Conservation (phyloP, 1,140 invertebrate species). For the Gonioctena quinquepunctata region DNA sequence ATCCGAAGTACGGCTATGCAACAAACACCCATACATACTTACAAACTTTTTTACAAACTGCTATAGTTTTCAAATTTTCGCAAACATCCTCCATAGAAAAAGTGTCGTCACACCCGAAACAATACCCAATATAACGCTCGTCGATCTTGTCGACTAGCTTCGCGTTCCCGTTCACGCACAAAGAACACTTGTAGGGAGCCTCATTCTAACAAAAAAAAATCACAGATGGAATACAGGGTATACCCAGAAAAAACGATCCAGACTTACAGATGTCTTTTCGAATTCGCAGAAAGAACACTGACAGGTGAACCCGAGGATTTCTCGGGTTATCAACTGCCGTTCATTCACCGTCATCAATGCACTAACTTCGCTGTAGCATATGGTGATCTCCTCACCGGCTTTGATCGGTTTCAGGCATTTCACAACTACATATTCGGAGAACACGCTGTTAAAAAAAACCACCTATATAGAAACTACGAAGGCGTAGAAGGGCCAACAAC, state of each 20-base stretch:
- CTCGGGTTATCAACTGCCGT: constrained; percentile 9
- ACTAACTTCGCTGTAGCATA: constrained; percentile 25
- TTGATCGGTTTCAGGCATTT: constrained; percentile 20
- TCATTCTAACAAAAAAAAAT: constrained; percentile 1
- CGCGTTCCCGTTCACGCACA: not conserved
- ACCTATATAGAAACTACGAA: no score
- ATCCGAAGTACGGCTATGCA: no score
- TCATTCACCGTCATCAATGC: constrained; percentile 1
- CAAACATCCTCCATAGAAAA: not conserved
- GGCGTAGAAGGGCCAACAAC: no score
- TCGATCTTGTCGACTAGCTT: not conserved
- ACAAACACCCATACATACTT: constrained; percentile 7
- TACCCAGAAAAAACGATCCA: not conserved
- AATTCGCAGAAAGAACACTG: constrained; percentile 13
- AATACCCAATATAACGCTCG: not conserved
- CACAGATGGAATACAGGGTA: no score
- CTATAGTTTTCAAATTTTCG: not conserved
- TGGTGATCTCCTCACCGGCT: constrained; percentile 25
- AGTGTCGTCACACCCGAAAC: not conserved
- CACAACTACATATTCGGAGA: constrained; percentile 10
- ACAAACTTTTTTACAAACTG: not conserved
- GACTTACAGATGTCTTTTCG: constrained; percentile 18
- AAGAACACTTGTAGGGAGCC: not conserved
- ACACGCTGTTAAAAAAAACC: constrained; percentile 15
- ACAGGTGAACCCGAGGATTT: constrained; percentile 21